Evolutionary conservation across 2,113 vertebrate species (phyloP).

Genomic region (Tringa solitaria): DNA sequence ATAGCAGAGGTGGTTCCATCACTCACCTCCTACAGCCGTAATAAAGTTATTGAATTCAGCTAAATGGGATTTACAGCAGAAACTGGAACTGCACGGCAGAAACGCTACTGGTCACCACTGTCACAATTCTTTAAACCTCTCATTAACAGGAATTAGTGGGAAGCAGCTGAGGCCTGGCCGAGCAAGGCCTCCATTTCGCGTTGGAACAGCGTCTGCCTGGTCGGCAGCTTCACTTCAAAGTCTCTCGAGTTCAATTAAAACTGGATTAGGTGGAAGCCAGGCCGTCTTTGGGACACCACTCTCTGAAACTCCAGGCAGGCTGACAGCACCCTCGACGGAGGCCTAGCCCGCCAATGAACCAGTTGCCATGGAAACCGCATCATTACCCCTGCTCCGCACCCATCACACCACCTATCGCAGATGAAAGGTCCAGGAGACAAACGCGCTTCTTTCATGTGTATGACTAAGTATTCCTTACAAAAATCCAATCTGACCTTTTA

Average conservation of each 20-base stretch:
- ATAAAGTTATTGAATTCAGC: neutral
- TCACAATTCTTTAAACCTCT: slow-evolving; percentile 67
- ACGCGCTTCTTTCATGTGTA: slow-evolving; percentile 8
- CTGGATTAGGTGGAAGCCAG: slow-evolving; percentile 88
- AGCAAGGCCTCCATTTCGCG: slow-evolving; percentile 61
- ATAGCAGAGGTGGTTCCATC: accelerated
- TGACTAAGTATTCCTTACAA: neutral
- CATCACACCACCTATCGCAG: slow-evolving; percentile 52
- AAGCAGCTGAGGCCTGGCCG: slow-evolving; percentile 77
- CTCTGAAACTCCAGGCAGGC: slow-evolving; percentile 70
- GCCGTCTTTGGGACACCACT: slow-evolving; percentile 73
- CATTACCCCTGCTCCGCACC: slow-evolving; percentile 58
- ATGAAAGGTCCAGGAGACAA: slow-evolving; percentile 57
- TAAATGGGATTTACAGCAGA: neutral
- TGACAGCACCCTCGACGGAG: slow-evolving; percentile 80
- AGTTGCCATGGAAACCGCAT: slow-evolving; percentile 77
- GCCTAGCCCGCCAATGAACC: slow-evolving; percentile 75
- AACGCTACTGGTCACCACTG: neutral
- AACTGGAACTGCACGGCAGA: neutral
- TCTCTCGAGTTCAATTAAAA: slow-evolving; percentile 99
- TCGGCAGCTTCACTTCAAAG: slow-evolving; percentile 92
- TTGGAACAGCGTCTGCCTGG: slow-evolving; percentile 77
- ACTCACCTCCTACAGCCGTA: accelerated
- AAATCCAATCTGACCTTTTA: neutral
- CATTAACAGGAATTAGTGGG: slow-evolving; percentile 74